phyloP scores from a whole-genome alignment of 2,113 vertebrate genomes.

The Lophura nycthemera region DNA sequence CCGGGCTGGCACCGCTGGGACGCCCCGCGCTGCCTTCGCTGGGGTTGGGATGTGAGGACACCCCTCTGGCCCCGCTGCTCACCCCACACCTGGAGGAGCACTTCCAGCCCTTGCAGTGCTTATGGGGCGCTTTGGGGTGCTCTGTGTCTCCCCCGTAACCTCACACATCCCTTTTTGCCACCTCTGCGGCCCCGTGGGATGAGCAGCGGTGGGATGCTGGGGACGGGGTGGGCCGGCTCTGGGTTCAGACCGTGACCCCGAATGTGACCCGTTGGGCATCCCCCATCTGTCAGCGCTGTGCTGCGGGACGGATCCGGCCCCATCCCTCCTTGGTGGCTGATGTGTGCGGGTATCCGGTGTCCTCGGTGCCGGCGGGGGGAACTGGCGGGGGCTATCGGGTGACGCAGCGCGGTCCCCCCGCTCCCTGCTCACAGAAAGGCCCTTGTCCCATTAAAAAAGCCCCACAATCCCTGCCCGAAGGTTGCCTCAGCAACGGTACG shows the following conservation, averaged over 20 bases:
- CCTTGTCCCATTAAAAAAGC: constrained; percentile 24
- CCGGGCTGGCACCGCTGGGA: background rate
- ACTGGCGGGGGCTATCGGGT: background rate
- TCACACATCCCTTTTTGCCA: background rate
- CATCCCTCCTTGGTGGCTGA: background rate
- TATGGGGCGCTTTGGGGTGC: background rate
- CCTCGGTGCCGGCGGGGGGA: background rate
- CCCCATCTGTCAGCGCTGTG: background rate
- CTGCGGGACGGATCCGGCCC: background rate
- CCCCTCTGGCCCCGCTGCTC: background rate
- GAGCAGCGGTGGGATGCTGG: fast-evolving
- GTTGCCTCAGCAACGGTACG: constrained; percentile 39
- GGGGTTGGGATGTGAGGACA: background rate
- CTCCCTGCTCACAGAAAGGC: background rate
- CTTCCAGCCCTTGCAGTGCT: background rate
- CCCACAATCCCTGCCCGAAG: background rate
- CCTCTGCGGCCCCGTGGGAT: fast-evolving
- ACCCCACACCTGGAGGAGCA: fast-evolving
- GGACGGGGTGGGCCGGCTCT: background rate
- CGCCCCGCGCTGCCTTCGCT: fast-evolving
- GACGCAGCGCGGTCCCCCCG: background rate
- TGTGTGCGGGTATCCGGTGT: background rate
- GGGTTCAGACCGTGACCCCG: background rate
- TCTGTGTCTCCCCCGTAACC: fast-evolving
- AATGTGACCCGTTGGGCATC: background rate